These are phyloP conservation scores for Spondyliosoma cantharus DNA, from an alignment of 2,797 vertebrate species.

Conservation along the genomic window DNA sequence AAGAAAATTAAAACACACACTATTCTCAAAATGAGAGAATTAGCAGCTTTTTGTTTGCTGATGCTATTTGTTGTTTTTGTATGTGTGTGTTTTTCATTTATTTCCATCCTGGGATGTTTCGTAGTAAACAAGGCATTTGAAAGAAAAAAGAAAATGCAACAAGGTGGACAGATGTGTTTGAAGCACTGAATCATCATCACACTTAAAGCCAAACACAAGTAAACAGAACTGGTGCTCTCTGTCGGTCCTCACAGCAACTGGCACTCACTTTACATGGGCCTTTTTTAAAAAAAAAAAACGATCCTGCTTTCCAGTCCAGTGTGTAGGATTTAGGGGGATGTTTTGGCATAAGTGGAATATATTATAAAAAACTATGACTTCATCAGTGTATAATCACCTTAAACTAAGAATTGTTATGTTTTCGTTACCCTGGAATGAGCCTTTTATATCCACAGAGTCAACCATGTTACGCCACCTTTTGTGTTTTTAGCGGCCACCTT, in stretches of 20 bases:
- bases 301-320: too few species aligned
- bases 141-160: conserved; percentile 39
- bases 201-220: conserved; percentile 22
- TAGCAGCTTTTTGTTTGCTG: conserved; percentile 1
- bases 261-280: not conserved
- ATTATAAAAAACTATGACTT: too few species aligned
- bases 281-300: too few species aligned
- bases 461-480: too few species aligned
- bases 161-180: conserved; percentile 17
- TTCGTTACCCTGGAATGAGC: too few species aligned
- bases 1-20: conserved; percentile 45
- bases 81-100: conserved; percentile 34
- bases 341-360: too few species aligned
- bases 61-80: conserved; percentile 1
- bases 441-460: too few species aligned
- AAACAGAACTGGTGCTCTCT: conserved; percentile 24
- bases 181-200: conserved; percentile 24
- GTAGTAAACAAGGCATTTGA: conserved; percentile 48
- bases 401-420: too few species aligned
- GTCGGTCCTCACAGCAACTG: conserved; percentile 22
- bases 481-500: too few species aligned
- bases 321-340: too few species aligned
- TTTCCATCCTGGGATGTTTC: conserved; percentile 41
- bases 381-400: too few species aligned
- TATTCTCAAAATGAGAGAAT: conserved; percentile 12